phyloP scores from a whole-genome alignment of 2,888 invertebrate genomes.

The Drosophila neonasuta region DNA sequence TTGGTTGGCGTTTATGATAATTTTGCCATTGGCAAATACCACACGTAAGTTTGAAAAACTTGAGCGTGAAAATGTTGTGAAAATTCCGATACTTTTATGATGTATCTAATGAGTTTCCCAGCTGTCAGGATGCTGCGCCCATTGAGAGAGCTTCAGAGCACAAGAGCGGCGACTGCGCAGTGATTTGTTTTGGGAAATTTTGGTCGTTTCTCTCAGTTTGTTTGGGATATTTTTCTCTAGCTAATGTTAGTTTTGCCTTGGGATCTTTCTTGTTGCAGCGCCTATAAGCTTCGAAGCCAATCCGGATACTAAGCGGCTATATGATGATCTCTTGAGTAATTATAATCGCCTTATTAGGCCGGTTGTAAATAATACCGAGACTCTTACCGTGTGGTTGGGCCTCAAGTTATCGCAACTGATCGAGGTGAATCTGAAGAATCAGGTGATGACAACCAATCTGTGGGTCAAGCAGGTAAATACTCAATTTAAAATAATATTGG shows the following conservation, averaged over 20 bases:
- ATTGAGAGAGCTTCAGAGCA: slow-evolving; percentile 4
- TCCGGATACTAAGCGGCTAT: slow-evolving; percentile 96
- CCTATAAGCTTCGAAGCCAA: slow-evolving; percentile 87
- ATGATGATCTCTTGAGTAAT: slow-evolving; percentile 97
- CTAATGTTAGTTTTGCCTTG: slow-evolving; percentile 36
- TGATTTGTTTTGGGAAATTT: slow-evolving; percentile 72
- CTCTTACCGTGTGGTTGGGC: slow-evolving; percentile 94
- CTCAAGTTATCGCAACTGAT: slow-evolving; percentile 94
- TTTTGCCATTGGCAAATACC: slow-evolving; percentile 63
- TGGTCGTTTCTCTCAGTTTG: background rate
- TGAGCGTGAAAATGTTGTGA: slow-evolving; percentile 36
- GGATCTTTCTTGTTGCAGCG: slow-evolving; percentile 59
- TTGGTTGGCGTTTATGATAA: slow-evolving; percentile 57
- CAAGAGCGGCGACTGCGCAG: slow-evolving; percentile 54
- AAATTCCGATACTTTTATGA: slow-evolving; percentile 67
- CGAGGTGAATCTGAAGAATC: slow-evolving; percentile 95
- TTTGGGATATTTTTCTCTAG: background rate
- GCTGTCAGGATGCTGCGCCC: slow-evolving; percentile 57
- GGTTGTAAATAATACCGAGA: slow-evolving; percentile 95
- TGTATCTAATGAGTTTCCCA: slow-evolving; percentile 56
- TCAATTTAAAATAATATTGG: too few species aligned
- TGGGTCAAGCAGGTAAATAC: slow-evolving; percentile 94
- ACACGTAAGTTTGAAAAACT: slow-evolving; percentile 67
- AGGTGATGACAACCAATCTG: slow-evolving; percentile 96
- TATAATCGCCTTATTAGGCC: slow-evolving; percentile 97